Base-by-base conservation (phyloP, 1,140 invertebrate species). In the Rhagoletis pomonella region DNA sequence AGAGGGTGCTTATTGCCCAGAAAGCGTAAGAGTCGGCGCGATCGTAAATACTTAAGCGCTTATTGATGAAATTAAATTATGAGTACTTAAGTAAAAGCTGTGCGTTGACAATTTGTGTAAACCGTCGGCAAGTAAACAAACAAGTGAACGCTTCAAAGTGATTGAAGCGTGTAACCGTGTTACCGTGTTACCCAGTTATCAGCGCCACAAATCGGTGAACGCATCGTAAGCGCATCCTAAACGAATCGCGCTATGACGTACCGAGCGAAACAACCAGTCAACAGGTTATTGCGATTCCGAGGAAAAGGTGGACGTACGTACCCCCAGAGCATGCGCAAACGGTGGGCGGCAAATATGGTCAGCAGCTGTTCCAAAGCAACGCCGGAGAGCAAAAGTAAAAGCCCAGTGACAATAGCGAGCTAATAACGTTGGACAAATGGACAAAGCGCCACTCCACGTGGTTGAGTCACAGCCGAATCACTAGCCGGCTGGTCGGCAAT, bases 11-110 rank as follows among this genome's bases (percentile, higher is more conserved):
- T 73, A 42, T 73, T 73, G 42, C 39, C 67, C 17, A 14, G 67
- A 73, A 10, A 73, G 39, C 60, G 10, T 14, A n/a, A 62, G 12
- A 62, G 60, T 12, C 60, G 60, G 60, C 10, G 60, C 60, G 60
- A 7, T 39, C 67, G 67, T 17, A 39, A 73, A 73, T 44, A 73
- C 67, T 17, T 42, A 73, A 73, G 44, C 67, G 67, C 67, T 55
- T 81, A 81, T 55, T 55, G 73, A 81, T 81, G 73, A 50, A 58
- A 81, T 81, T 81, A 81, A 81, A 55, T 81, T 81, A 29, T 29
- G 29, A 29, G 29, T 29, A 81, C 73, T 81, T 81, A n/a, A 81
- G 29, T 29, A 29, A 29, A 81, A 55, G 73, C 14, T 81, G 9
- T 5, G 73, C 73, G 47, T 81, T 58, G 47, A 81, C 44, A 50